Base-by-base conservation (phyloP, 2,113 vertebrate genomes). In the Opisthocomus hoazin region DNA sequence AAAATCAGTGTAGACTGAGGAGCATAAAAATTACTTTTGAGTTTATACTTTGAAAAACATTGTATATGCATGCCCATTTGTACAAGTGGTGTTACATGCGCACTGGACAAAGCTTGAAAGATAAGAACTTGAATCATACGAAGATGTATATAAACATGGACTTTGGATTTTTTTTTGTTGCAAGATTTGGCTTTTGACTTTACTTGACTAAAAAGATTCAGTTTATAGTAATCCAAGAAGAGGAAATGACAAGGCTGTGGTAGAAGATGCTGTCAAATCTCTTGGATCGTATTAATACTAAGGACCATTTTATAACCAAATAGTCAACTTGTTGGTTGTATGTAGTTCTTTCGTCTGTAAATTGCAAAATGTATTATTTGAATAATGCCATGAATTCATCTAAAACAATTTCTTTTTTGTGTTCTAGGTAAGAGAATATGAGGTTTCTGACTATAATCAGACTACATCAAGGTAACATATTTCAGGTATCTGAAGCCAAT, bases 371-470 rank as follows among this genome's bases (percentile, higher is more conserved):
- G 2, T 24, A 10, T 51, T 1, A 15, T 58, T 84, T 84, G 15
- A 79, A 23, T 13, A 41, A 39, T 73, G 8, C 22, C 66, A 3
- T 70, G 14, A 51, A 80, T 85, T 94, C 60, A 63, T 36, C 71
- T 97, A 93, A 97, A 51, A 48, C 13, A 15, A 13, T 88, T 64
- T 85, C 34, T 95, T 92, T 54, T 97, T 92, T 94, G 8, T 96
- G 24, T 97, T 91, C 96, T 89, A 98, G 98, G 98, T 98, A 98
- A 98, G 98, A 96, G 97, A 92, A 97, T 96, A 93, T 96, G 82
- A 84, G 75, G 68, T 97, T 94, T 96, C 89, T 92, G 90, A 23
- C 46, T 97, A 26, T 96, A 96, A 91, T 91, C 93, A 96, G 96
- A 95, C 92, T 90, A 5, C 97, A 90, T 65, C 83, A 98, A 98